Evolutionary conservation across 1,140 invertebrate species (phyloP).

Genomic region (Drosophila erecta): DNA sequence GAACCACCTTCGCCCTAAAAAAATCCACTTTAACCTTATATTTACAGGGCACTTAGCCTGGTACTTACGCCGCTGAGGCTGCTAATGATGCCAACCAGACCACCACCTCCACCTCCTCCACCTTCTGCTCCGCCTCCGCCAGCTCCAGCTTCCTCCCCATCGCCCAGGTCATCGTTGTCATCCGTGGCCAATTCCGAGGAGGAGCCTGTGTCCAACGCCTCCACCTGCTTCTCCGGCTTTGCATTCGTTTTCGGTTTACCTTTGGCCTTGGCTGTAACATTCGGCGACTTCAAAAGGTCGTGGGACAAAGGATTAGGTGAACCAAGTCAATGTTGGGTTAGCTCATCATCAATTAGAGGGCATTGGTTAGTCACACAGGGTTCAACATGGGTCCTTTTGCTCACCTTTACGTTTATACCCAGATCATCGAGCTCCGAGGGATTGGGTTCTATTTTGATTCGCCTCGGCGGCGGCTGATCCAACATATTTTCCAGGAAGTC

Average conservation of each 20-base stretch:
- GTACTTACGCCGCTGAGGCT: slow-evolving; percentile 85
- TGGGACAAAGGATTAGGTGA: slow-evolving; percentile 37
- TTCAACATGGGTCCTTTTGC: slow-evolving; percentile 1
- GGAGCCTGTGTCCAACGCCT: slow-evolving; percentile 13
- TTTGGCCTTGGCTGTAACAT: slow-evolving; percentile 58
- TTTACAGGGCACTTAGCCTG: too few species aligned
- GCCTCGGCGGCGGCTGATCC: slow-evolving; percentile 25
- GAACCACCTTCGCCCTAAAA: slow-evolving; percentile 81
- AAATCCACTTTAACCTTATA: background rate
- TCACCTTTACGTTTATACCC: slow-evolving; percentile 34
- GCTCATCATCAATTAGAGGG: background rate
- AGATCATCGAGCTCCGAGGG: slow-evolving; percentile 31
- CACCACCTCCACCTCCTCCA: slow-evolving; percentile 57
- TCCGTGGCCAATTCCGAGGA: slow-evolving; percentile 34
- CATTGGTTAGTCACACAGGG: slow-evolving; percentile 49
- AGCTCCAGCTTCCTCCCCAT: slow-evolving; percentile 67
- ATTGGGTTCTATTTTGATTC: background rate
- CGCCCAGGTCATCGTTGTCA: slow-evolving; percentile 13
- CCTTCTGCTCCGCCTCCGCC: slow-evolving; percentile 60
- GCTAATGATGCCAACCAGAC: slow-evolving; percentile 85
- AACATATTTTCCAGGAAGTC: slow-evolving; percentile 73
- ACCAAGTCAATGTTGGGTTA: slow-evolving; percentile 39
- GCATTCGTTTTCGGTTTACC: slow-evolving; percentile 11
- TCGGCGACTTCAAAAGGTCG: slow-evolving; percentile 50
- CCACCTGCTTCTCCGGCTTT: slow-evolving; percentile 40